A percentile compares a stretch with the other conserved stretches of the same genome.
Evolutionary conservation across 2,113 vertebrate genomes (phyloP).

Genomic region (Sturnira hondurensis): DNA sequence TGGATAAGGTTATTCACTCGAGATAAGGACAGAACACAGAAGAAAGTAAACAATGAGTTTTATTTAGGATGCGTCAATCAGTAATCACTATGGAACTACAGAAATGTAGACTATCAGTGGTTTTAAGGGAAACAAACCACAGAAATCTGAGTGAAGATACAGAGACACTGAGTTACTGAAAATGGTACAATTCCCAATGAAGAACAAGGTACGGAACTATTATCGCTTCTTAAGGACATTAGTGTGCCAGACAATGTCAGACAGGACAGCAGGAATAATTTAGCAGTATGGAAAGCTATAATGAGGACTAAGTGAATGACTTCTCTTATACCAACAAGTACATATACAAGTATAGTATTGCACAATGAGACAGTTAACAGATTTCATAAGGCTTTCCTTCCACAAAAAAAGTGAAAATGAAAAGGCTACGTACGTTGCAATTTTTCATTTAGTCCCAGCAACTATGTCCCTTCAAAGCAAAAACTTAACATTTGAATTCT

Average conservation of each 20-base stretch:
- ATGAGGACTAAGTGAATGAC: neutral
- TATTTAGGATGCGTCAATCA: neutral
- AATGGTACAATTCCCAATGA: neutral
- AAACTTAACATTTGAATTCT: neutral
- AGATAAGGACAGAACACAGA: neutral
- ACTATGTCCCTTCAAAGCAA: neutral
- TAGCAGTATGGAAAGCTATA: neutral
- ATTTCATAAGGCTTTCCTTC: neutral
- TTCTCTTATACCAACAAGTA: neutral
- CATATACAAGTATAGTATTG: neutral
- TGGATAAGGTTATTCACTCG: neutral
- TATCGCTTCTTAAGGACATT: neutral
- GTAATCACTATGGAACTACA: neutral
- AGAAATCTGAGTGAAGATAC: neutral
- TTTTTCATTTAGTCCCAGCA: neutral
- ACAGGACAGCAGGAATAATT: neutral
- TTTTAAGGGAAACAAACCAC: neutral
- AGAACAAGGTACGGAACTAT: neutral
- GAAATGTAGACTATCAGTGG: neutral
- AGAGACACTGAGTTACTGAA: neutral
- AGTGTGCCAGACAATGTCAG: neutral
- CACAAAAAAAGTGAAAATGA: neutral
- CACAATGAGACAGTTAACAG: neutral
- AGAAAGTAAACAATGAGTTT: neutral
- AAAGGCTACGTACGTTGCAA: neutral